Evolutionary conservation across 2,888 invertebrate genomes (phyloP).

Genomic region (Clepsis dumicolana): DNA sequence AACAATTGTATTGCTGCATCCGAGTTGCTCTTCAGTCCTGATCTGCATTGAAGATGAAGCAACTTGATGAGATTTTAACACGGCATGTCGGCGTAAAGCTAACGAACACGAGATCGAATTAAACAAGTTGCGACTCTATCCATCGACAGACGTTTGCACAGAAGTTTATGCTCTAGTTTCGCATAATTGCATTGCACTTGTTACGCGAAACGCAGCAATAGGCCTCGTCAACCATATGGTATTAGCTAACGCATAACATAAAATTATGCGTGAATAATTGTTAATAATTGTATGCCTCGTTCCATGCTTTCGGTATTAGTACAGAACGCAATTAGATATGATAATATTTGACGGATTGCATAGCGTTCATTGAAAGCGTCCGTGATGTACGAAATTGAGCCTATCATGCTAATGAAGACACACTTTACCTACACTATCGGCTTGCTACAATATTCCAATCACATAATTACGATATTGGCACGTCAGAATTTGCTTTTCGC

Average conservation of each 20-base stretch:
- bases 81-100: conserved; percentile 62
- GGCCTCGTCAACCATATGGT: conserved; percentile 58
- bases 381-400: conserved; percentile 19
- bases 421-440: conserved; percentile 10
- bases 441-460: conserved; percentile 21
- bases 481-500: conserved; percentile 10
- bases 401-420: conserved; percentile 26
- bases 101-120: conserved; percentile 54
- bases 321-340: conserved; percentile 42
- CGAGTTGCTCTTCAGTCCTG: conserved; percentile 48
- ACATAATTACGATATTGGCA: conserved; percentile 27
- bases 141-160: conserved; percentile 62
- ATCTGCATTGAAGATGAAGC: conserved; percentile 53
- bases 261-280: conserved; percentile 68
- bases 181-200: conserved; percentile 73
- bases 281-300: conserved; percentile 45
- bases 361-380: conserved; percentile 28
- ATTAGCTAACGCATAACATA: conserved; percentile 65
- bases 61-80: conserved; percentile 64
- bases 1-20: conserved; percentile 46
- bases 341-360: conserved; percentile 39
- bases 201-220: conserved; percentile 67
- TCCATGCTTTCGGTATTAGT: conserved; percentile 35
- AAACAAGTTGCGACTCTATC: conserved; percentile 52
- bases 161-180: conserved; percentile 73